Percentiles rank a stretch among this genome's conserved stretches.
Conservation (phyloP, 2,797 vertebrate species). For the Etheostoma nigrum region DNA sequence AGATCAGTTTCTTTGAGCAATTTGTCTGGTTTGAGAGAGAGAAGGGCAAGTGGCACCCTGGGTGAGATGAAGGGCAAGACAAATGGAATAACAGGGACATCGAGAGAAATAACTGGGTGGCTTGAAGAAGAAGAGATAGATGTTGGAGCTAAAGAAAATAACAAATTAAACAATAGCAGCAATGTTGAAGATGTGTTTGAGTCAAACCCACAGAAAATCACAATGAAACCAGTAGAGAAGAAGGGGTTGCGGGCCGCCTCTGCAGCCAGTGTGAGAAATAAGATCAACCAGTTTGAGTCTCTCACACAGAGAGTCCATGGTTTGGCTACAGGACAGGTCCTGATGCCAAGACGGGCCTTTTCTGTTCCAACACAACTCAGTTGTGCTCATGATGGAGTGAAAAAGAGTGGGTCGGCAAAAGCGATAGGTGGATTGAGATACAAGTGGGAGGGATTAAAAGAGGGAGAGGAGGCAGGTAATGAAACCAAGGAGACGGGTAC, state of each 20-base stretch:
- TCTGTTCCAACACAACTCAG: slow-evolving; percentile 69
- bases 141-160: slow-evolving; percentile 18
- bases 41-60: not conserved
- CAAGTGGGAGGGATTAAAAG: slow-evolving; percentile 43
- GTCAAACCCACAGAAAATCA: slow-evolving; percentile 32
- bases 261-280: slow-evolving; percentile 81
- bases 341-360: slow-evolving; percentile 66
- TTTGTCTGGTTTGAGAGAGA: slow-evolving; percentile 3
- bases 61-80: not conserved
- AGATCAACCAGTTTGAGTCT: slow-evolving; percentile 86
- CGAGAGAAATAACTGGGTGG: slow-evolving; percentile 6
- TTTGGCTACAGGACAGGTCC: slow-evolving; percentile 21
- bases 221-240: slow-evolving; percentile 39
- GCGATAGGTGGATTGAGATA: slow-evolving; percentile 33
- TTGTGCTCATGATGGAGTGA: slow-evolving; percentile 36
- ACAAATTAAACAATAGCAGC: not conserved
- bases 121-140: slow-evolving; percentile 11
- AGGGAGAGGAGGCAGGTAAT: not conserved
- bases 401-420: slow-evolving; percentile 65
- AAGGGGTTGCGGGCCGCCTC: slow-evolving; percentile 37
- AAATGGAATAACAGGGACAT: not conserved
- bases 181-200: slow-evolving; percentile 67
- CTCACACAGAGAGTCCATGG: slow-evolving; percentile 72
- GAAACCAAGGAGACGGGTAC: slow-evolving; percentile 11
- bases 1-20: slow-evolving; percentile 17